Base-by-base conservation (phyloP, 2,113 vertebrate genomes). In the Brachyistius frenatus region DNA sequence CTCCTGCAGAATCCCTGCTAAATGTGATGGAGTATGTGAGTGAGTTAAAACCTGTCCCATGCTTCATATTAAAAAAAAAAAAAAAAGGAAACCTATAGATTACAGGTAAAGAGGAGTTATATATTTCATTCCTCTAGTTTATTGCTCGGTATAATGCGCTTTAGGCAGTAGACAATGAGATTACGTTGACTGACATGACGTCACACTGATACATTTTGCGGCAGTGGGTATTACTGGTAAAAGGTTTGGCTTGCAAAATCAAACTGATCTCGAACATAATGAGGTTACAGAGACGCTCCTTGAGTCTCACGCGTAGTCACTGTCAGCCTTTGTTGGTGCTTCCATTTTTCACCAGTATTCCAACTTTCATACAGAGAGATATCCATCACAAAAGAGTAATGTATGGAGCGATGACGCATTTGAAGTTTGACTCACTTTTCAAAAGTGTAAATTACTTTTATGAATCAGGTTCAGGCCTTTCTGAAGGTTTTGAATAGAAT, bases 371-470 rank as follows among this genome's bases (percentile, higher is more conserved):
- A 41, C 35, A 57, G 31, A 2, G 32, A 58, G 39, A 49, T 49
- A 74, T 80, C 78, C 33, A 57, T 69, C 49, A 57, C 30, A 41
- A 57, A 31, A 5, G 30, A 75, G 46, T 44, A 52, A 57, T 52
- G 65, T 11, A 44, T 44, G 14, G 23, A 52, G 50, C 9, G 46
- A 57, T 0, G n/a, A 35, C 44, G 8, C 30, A 35, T 50, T 54
- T 15, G 36, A n/a, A 74, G 11, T 49, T 10, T n/a, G 41, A 39
- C 36, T 50, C n/a, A 53, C 5, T 56, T 33, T 47, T 56, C 44
- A 47, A 6, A 53, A 46, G 36, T 31, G 30, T 57, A 65, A 47
- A 53, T 13, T 46, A 32, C 54, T 31, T 60, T 52, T 9, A 15
- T 33, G n/a, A 13, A 36, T 37, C 31, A 36, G 33, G 23, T 55